Evolutionary conservation across 1,140 invertebrate species (phyloP), one percentile per base, ranked within the genome.

Genomic region (Drosophila mojavensis): DNA sequence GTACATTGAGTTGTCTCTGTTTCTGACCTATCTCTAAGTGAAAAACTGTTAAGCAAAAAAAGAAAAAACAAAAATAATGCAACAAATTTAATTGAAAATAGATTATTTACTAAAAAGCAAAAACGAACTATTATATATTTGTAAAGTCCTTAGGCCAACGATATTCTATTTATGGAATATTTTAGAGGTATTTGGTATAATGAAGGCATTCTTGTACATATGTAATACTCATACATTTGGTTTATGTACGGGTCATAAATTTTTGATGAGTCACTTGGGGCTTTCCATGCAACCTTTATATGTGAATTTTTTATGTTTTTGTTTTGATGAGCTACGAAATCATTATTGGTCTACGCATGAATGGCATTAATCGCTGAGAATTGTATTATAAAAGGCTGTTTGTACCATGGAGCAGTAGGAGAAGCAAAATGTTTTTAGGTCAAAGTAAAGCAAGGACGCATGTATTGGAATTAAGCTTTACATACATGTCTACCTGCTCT

Each of bases 271-370:
- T 64, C 76, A 64, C 45, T 53, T 56, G 67, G 59, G 69, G 60
- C 26, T 61, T 61, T 11, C 20, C n/a, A 15, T 10, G 5, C n/a
- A 61, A 28, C 24, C n/a, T 41, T 47, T 11, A 63, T 48, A 33
- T 58, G 41, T 58, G 48, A 65, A 30, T 20, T 10, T 63, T 72
- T 75, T 69, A 73, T 81, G 79, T 41, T 64, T 53, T 72, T 72
- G 78, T 69, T 84, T 78, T 86, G 80, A 82, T 79, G 58, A 56
- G 67, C 45, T 65, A 45, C 60, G 47, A 60, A 76, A 76, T 47
- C 67, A 79, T 86, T 81, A 81, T 79, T 68, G 79, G 54, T 72
- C 71, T 65, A 79, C 65, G 79, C 75, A 68, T 77, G 79, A 82
- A 82, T 70, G 68, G 50, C 61, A 70, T 69, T 68, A 74, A 74